phyloP scores from a whole-genome alignment of 2,797 vertebrate species.

The Notamacropus eugenii region DNA sequence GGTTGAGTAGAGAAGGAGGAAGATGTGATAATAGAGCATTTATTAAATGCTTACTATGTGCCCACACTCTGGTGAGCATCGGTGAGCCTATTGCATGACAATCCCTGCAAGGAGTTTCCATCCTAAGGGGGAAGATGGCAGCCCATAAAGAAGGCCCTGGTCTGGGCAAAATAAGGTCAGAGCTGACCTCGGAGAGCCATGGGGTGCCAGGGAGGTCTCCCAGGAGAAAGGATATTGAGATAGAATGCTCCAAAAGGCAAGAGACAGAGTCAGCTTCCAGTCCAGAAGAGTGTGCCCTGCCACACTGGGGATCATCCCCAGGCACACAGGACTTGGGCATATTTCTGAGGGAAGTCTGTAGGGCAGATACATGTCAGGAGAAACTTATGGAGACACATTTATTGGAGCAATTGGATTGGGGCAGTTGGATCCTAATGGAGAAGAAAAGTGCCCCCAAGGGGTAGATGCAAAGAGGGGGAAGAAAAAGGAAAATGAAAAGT shows the following conservation, averaged over 20 bases:
- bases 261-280: not conserved
- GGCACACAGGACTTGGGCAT: not conserved
- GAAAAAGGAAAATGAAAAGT: not conserved
- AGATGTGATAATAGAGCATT: not conserved
- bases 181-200: not conserved
- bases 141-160: not conserved
- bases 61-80: not conserved
- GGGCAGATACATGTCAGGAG: fast-evolving
- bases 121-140: not conserved
- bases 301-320: not conserved
- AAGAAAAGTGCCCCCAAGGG: not conserved
- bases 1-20: not conserved
- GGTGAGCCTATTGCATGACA: not conserved
- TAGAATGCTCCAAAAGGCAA: not conserved
- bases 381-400: not conserved
- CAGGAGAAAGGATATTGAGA: no score
- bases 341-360: not conserved
- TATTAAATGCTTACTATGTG: not conserved
- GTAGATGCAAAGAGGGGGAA: no score
- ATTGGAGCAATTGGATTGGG: not conserved
- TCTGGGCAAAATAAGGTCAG: not conserved
- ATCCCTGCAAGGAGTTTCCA: not conserved
- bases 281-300: not conserved
- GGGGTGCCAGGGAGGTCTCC: no score
- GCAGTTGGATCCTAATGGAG: not conserved